Evolutionary conservation across 1,140 invertebrate genomes (phyloP), one percentile per base, ranked within the genome.

Genomic region (Pseudachorutes palmiensis): DNA sequence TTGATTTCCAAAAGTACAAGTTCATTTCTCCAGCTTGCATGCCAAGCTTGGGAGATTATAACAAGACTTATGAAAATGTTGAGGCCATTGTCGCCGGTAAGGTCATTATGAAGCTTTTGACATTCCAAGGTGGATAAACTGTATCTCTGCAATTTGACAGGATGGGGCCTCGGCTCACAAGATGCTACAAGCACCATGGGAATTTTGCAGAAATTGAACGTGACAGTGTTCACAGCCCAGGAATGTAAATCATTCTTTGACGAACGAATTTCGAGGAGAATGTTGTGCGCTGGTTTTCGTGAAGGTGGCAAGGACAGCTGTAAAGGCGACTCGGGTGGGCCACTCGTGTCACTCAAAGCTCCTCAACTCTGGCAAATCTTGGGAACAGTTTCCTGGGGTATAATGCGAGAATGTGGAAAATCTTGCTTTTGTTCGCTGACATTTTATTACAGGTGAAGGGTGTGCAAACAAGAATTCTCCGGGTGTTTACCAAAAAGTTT

Each of bases 221-320:
- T 73, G 5, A 49, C 33, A 1, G 59, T 73, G 22, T 64, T 73
- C 24, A 32, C 19, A 28, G 29, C 2, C 12, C 41, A 2, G 31
- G 36, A 68, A 1, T 73, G 72, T 31, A 69, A 65, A 41, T 24
- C 1, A 0, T 63, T 71, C 16, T 71, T 64, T 41, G 55, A 68
- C 36, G 58, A 65, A 22, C 30, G 68, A 32, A 61, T 73, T 14
- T 69, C 51, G n/a, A 33, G 51, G 19, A 36, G 72, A 5, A 71
- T 73, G 69, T 62, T 73, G 60, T 73, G 72, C 58, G 72, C 69
- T 32, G 72, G 72, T n/a, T 70, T 45, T 32, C 51, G 65, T 51
- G 69, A 73, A 45, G 69, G 62, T 24, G 67, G 69, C 24, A 67
- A 68, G 45, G 69, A 73, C 62, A 62, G 67, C 32, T 73, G 72